phyloP scores from a whole-genome alignment of 2,888 invertebrate species.

The Priocnemis perturbator region DNA sequence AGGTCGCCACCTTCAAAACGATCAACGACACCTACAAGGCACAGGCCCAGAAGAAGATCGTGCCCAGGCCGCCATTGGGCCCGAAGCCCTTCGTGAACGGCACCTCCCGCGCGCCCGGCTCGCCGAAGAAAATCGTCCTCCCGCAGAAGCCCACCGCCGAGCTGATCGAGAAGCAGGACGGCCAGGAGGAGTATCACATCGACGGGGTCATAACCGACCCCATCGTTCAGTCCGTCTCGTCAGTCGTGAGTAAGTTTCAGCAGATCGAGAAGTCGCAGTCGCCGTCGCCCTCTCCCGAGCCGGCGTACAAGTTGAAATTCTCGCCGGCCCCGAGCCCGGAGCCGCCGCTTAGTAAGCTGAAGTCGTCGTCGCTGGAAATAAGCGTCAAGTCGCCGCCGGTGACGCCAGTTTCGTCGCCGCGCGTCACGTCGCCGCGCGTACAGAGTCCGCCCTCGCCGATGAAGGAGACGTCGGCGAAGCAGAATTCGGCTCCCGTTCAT shows the following conservation, averaged over 20 bases:
- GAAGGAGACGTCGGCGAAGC: conserved; percentile 48
- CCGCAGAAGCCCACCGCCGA: conserved; percentile 61
- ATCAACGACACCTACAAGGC: conserved; percentile 79
- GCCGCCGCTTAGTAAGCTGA: conserved; percentile 41
- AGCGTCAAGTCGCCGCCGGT: conserved; percentile 63
- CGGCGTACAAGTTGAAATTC: conserved; percentile 65
- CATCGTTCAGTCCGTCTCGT: conserved; percentile 70
- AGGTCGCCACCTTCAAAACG: conserved; percentile 81
- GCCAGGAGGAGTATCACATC: conserved; percentile 58
- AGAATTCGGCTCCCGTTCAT: conserved; percentile 55
- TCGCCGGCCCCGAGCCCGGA: conserved; percentile 71
- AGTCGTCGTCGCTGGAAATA: conserved; percentile 55
- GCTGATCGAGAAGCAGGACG: conserved; percentile 58
- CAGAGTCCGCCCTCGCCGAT: conserved; percentile 62
- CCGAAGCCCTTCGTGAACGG: conserved; percentile 76
- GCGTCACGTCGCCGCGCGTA: conserved; percentile 59
- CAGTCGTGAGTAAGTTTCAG: conserved; percentile 73
- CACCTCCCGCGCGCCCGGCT: conserved; percentile 66
- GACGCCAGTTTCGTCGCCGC: conserved; percentile 64
- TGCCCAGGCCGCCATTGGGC: conserved; percentile 76
- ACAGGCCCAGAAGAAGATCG: conserved; percentile 73
- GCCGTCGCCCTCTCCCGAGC: conserved; percentile 68
- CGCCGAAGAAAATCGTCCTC: conserved; percentile 68
- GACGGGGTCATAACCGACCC: conserved; percentile 69
- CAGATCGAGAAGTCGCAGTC: conserved; percentile 69